These are phyloP conservation scores for Penaeus japonicus DNA, from an alignment of 1,140 invertebrate genomes.

Conservation along the genomic window DNA sequence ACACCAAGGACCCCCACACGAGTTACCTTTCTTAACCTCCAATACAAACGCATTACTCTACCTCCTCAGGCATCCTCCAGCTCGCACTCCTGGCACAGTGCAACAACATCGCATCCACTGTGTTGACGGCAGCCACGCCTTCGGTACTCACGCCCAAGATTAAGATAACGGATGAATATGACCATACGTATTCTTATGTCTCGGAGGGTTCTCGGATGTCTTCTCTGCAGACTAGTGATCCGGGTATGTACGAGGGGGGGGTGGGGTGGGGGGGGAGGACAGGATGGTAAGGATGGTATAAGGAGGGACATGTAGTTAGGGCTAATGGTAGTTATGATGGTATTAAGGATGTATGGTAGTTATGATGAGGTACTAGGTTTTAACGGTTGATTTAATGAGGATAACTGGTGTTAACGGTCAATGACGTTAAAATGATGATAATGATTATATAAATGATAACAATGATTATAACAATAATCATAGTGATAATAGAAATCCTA, in stretches of 20 bases:
- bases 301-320: too few relatives aligned
- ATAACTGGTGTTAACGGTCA: too few relatives aligned
- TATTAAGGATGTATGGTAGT: too few relatives aligned
- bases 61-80: constrained; percentile 68
- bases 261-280: neutral
- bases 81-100: constrained; percentile 70
- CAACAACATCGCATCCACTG: constrained; percentile 70
- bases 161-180: constrained; percentile 65
- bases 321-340: too few relatives aligned
- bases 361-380: too few relatives aligned
- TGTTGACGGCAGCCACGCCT: constrained; percentile 69
- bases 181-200: constrained; percentile 62
- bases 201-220: constrained; percentile 56
- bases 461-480: too few relatives aligned
- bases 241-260: neutral
- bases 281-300: too few relatives aligned
- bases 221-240: neutral
- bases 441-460: too few relatives aligned
- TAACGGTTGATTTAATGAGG: too few relatives aligned
- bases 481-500: too few relatives aligned
- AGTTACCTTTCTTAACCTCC: neutral
- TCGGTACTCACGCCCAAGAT: constrained; percentile 68
- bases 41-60: neutral
- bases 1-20: neutral
- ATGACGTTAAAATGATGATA: too few relatives aligned